A percentile compares a stretch with the other conserved stretches of the same genome.
These are phyloP conservation scores for Silurus lanzhouensis DNA, from an alignment of 2,797 vertebrate species.

Conservation along the genomic window DNA sequence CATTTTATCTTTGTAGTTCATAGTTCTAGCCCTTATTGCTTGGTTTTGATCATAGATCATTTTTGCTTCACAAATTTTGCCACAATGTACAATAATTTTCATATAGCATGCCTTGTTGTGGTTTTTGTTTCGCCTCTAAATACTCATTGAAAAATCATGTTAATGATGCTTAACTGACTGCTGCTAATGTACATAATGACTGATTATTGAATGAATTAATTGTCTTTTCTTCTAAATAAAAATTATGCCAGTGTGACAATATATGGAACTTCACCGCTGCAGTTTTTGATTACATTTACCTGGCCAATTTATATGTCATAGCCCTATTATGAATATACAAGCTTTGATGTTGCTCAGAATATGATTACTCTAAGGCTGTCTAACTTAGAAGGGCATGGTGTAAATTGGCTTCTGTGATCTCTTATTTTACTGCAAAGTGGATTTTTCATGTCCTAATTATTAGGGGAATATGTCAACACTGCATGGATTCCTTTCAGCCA, in stretches of 20 bases:
- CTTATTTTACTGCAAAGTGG: constrained; percentile 36
- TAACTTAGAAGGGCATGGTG: constrained; percentile 12
- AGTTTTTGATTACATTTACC: background rate
- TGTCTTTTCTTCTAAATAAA: background rate
- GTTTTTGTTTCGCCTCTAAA: too few relatives aligned
- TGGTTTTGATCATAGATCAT: background rate
- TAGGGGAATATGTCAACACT: constrained; percentile 6
- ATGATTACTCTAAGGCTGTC: background rate
- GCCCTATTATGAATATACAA: background rate
- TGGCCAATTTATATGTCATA: constrained; percentile 7
- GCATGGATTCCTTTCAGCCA: background rate
- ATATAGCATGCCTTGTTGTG: background rate
- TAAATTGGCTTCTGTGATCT: constrained; percentile 44
- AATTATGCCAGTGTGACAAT: background rate
- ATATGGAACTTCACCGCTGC: background rate
- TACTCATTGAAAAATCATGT: background rate
- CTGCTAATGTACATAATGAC: background rate
- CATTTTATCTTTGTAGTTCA: background rate
- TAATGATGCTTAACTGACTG: background rate
- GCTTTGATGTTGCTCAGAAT: constrained; percentile 10
- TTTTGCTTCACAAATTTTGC: background rate
- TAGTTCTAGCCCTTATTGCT: background rate
- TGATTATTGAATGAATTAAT: background rate
- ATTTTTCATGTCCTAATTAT: constrained; percentile 43
- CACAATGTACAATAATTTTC: background rate